Base-by-base conservation (phyloP, 2,888 invertebrate genomes). In the Pocota personata region DNA sequence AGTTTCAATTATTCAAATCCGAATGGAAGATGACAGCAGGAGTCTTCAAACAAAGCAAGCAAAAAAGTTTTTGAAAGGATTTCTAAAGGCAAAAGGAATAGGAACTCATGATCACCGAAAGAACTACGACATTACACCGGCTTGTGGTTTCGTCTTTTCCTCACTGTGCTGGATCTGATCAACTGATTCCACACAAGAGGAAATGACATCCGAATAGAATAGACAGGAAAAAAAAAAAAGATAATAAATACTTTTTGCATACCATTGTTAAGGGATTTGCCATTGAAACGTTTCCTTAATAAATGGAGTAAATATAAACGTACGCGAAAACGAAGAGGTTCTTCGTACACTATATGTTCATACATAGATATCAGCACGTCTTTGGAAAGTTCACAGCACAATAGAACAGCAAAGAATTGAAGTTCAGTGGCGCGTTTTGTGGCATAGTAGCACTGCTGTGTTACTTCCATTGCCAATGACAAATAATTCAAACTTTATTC, bases 1-100 rank as follows among this genome's bases (percentile, higher is more conserved):
- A 82, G 77, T 82, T 84, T 87, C 87, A 87, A 87, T 87, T 87
- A 87, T 87, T 87, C 82, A 82, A 87, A 87, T 87, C 87, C 82
- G 82, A 87, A 87, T 82, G 82, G 78, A 87, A 77, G 77, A 82
- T 82, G 78, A 87, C 82, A 87, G 82, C 87, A 78, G 57, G 46
- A 69, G 82, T 60, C 77, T 66, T 67, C 55, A 82, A 55, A 82
- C 86, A 86, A 82, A 64, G 73, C 50, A 1, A 57, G 7, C 32
- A 62, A 37, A 30, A 60, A 82, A 62, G 10, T 12, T 48, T 3
- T 58, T 67, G 30, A 62, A 76, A 60, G 46, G 62, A 16, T 1
- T 43, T 66, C 50, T 14, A 43, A 46, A 55, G 43, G 10, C 40
- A 58, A 30, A 64, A 66, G 48, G 7, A 24, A 46, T 57, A 43